phyloP scores from a whole-genome alignment of 2,113 vertebrate genomes.

The Actinemys pallida region DNA sequence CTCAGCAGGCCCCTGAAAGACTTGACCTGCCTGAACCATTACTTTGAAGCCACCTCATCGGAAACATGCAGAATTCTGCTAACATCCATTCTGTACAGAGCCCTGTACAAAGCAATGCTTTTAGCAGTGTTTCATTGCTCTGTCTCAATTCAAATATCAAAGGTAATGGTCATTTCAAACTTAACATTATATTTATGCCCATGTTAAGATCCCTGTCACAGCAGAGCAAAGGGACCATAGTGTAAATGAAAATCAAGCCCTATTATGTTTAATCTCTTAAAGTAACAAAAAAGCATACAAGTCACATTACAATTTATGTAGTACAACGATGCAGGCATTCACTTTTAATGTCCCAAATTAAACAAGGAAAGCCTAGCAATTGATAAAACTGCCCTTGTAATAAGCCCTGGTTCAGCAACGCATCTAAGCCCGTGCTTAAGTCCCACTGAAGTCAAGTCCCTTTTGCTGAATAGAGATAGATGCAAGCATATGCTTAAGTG shows the following conservation, averaged over 20 bases:
- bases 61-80: slow-evolving; percentile 19
- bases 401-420: not conserved
- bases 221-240: not conserved
- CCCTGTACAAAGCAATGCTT: not conserved
- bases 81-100: not conserved
- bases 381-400: not conserved
- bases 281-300: not conserved
- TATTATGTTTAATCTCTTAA: not conserved
- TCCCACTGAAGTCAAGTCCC: not conserved
- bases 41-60: slow-evolving; percentile 11
- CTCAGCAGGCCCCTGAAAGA: not conserved
- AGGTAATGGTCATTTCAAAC: not conserved
- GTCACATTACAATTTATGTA: not conserved
- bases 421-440: not conserved
- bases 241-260: rapidly evolving
- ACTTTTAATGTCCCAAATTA: not conserved
- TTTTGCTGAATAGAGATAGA: not conserved
- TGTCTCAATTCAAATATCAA: not conserved
- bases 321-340: not conserved
- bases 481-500: not conserved
- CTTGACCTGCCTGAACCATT: not conserved
- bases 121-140: not conserved
- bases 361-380: not conserved
- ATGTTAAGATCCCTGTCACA: not conserved
- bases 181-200: not conserved